A percentile compares a stretch with the other conserved stretches of the same genome.
phyloP scores from a whole-genome alignment of 2,113 vertebrate species.

The Cephalopholis sonnerati region DNA sequence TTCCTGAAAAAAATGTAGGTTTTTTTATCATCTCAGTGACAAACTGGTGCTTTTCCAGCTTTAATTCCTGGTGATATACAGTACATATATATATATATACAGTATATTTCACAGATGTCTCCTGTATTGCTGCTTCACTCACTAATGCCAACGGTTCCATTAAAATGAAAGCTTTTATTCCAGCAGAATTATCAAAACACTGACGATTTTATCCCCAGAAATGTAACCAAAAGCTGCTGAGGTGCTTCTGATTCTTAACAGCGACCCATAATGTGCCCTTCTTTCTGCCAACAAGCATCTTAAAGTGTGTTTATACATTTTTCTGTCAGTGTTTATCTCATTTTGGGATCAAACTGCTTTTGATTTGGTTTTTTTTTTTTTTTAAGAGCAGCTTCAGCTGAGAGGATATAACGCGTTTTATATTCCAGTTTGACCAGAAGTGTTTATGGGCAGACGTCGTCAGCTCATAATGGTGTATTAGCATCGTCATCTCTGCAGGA shows the following conservation, averaged over 20 bases:
- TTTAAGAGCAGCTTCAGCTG: background rate
- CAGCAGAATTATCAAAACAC: background rate
- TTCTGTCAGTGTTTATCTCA: background rate
- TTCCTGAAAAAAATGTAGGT: too few species aligned
- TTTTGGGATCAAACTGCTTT: background rate
- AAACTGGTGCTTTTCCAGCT: background rate
- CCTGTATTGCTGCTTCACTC: too few species aligned
- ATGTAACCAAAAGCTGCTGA: constrained; percentile 1
- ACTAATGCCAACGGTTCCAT: background rate
- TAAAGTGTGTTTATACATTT: background rate
- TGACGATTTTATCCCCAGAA: background rate
- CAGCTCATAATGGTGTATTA: too few species aligned
- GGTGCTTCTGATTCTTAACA: background rate
- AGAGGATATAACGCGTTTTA: background rate
- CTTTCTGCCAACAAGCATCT: background rate
- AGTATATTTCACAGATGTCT: background rate
- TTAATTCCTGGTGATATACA: background rate
- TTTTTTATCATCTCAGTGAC: background rate
- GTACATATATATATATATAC: too few species aligned
- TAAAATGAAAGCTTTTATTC: background rate
- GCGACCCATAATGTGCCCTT: background rate
- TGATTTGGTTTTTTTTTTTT: too few species aligned
- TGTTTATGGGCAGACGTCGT: background rate
- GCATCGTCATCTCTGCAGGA: background rate
- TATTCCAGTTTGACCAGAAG: background rate